These are phyloP conservation scores for Andricus curvator DNA, from an alignment of 2,888 invertebrate species.

Conservation along the genomic window DNA sequence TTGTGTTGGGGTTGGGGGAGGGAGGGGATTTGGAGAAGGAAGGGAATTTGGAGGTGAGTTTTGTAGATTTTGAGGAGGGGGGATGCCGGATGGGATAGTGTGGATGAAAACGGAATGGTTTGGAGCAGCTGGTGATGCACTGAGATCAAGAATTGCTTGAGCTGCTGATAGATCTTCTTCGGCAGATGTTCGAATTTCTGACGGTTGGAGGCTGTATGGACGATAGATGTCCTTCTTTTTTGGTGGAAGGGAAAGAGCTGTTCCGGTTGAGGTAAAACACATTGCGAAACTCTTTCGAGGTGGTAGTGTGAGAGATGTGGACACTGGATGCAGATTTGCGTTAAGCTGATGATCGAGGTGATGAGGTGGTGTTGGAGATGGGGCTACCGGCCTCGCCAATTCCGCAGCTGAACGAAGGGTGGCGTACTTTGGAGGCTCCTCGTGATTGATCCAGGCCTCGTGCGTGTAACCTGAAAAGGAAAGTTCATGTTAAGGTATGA, in stretches of 20 bases:
- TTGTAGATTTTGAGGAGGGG: constrained; percentile 65
- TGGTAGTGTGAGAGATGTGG: constrained; percentile 62
- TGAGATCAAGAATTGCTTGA: constrained; percentile 93
- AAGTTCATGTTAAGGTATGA: constrained; percentile 25
- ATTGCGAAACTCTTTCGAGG: constrained; percentile 86
- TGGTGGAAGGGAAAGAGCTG: constrained; percentile 90
- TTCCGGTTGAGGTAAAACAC: constrained; percentile 92
- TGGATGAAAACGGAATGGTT: constrained; percentile 75
- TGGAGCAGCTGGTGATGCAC: constrained; percentile 87
- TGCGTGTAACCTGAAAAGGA: constrained; percentile 72
- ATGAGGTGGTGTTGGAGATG: constrained; percentile 60
- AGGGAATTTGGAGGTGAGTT: constrained; percentile 68
- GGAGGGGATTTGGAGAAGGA: constrained; percentile 52
- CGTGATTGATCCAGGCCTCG: constrained; percentile 76
- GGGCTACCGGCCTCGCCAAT: constrained; percentile 71
- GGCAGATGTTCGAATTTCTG: constrained; percentile 82
- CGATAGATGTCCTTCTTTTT: constrained; percentile 95
- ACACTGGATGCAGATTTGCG: constrained; percentile 53
- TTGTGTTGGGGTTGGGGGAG: constrained; percentile 50
- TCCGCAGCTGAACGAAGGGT: constrained; percentile 80
- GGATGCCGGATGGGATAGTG: constrained; percentile 81
- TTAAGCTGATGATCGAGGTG: constrained; percentile 63
- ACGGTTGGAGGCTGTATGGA: constrained; percentile 85
- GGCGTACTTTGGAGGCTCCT: constrained; percentile 80
- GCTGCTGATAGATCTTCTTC: constrained; percentile 93